phyloP scores from a whole-genome alignment of 2,888 invertebrate genomes.

The Apomyelois bistriatella region DNA sequence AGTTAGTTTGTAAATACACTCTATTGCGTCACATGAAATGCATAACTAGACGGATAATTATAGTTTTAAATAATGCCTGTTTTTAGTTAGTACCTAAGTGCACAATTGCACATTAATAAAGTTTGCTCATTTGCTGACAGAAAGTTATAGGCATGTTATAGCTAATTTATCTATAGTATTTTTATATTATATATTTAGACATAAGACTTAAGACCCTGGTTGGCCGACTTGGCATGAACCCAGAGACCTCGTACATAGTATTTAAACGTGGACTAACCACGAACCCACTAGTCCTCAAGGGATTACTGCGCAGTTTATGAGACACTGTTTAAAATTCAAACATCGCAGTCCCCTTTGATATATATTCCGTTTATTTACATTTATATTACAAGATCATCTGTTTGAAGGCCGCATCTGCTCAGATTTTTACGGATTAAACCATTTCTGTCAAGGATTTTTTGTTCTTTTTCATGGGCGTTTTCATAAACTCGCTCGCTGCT shows the following conservation, averaged over 20 bases:
- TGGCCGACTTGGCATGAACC: conserved; percentile 4
- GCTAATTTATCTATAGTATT: neutral
- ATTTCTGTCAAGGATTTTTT: conserved; percentile 8
- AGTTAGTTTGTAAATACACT: too few species aligned
- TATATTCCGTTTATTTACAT: conserved; percentile 5
- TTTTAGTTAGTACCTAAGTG: too few species aligned
- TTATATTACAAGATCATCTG: conserved; percentile 9
- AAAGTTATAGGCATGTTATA: neutral
- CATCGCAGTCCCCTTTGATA: conserved; percentile 3
- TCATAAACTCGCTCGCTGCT: neutral
- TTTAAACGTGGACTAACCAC: conserved; percentile 1
- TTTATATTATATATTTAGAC: neutral
- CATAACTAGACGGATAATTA: too few species aligned
- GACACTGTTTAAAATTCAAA: conserved; percentile 12
- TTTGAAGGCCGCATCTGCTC: conserved; percentile 7
- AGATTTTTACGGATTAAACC: conserved; percentile 2
- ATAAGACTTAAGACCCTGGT: neutral
- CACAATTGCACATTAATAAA: too few species aligned
- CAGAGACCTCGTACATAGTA: neutral
- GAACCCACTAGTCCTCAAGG: neutral
- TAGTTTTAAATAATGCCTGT: too few species aligned
- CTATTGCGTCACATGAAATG: too few species aligned
- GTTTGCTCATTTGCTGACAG: too few species aligned
- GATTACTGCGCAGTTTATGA: conserved; percentile 9
- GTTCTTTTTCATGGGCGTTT: neutral